Conservation (phyloP, 1,140 invertebrate genomes). For the Drosophila watanabei region DNA sequence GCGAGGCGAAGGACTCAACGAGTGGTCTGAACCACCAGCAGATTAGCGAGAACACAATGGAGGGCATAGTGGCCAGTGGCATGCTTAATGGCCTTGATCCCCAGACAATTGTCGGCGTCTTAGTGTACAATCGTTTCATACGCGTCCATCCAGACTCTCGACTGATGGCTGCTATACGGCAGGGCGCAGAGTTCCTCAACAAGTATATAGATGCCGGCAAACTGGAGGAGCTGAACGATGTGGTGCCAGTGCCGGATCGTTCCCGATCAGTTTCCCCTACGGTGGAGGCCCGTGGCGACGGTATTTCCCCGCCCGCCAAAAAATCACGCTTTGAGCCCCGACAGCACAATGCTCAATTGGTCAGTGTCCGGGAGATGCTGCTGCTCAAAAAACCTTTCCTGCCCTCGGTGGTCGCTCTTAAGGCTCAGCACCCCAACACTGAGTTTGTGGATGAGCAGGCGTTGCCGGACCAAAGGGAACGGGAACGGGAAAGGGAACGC, state of each 20-base stretch:
- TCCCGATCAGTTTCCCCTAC: slow-evolving; percentile 86
- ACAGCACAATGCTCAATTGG: slow-evolving; percentile 80
- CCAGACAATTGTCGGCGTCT: slow-evolving; percentile 89
- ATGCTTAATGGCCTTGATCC: slow-evolving; percentile 88
- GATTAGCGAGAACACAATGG: slow-evolving; percentile 90
- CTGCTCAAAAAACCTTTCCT: slow-evolving; percentile 77
- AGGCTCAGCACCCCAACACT: slow-evolving; percentile 70
- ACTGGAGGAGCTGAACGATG: slow-evolving; percentile 91
- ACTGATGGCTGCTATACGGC: slow-evolving; percentile 90
- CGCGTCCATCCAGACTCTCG: slow-evolving; percentile 91
- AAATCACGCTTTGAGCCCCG: slow-evolving; percentile 75
- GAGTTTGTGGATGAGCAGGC: slow-evolving; percentile 67
- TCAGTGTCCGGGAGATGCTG: slow-evolving; percentile 74
- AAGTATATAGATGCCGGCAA: slow-evolving; percentile 92
- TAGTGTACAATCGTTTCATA: slow-evolving; percentile 92
- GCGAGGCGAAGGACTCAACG: slow-evolving; percentile 87
- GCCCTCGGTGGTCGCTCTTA: slow-evolving; percentile 66
- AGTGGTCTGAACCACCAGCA: slow-evolving; percentile 87
- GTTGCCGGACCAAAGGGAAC: slow-evolving; percentile 57
- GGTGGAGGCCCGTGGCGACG: slow-evolving; percentile 63
- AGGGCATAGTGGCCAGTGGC: slow-evolving; percentile 89
- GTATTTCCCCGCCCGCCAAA: slow-evolving; percentile 68
- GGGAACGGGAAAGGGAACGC: slow-evolving; percentile 29
- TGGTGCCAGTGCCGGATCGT: slow-evolving; percentile 87
- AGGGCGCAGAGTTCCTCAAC: slow-evolving; percentile 91